These are phyloP conservation scores for Trichopria drosophilae DNA, from an alignment of 2,888 invertebrate genomes.

Conservation along the genomic window DNA sequence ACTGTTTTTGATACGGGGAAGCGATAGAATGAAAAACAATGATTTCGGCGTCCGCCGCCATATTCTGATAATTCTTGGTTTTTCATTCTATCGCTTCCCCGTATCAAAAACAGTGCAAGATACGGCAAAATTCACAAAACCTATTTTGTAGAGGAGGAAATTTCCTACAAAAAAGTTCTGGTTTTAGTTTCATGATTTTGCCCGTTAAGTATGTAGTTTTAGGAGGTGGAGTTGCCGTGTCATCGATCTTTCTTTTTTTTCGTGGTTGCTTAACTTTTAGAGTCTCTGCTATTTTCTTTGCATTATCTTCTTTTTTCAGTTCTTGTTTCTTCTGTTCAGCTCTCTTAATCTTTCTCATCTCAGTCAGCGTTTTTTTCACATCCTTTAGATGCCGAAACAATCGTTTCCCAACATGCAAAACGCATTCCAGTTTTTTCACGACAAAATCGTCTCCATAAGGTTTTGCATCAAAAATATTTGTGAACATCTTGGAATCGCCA, in stretches of 20 bases:
- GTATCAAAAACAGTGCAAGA: too few species aligned
- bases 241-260: slow-evolving; percentile 12
- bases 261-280: neutral
- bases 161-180: too few species aligned
- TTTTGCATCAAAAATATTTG: slow-evolving; percentile 14
- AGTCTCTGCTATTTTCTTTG: neutral
- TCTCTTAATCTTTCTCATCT: slow-evolving; percentile 5
- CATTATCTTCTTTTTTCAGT: slow-evolving; percentile 13
- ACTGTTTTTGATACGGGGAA: too few species aligned
- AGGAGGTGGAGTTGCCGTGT: neutral
- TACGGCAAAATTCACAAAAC: too few species aligned
- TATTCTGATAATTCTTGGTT: too few species aligned
- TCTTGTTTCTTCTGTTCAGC: slow-evolving; percentile 12
- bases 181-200: slow-evolving; percentile 21
- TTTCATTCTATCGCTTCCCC: too few species aligned
- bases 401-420: slow-evolving; percentile 15
- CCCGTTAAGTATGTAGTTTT: slow-evolving; percentile 22
- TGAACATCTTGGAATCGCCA: slow-evolving; percentile 27
- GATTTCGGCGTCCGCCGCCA: too few species aligned
- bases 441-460: slow-evolving; percentile 19
- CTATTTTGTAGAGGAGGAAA: too few species aligned
- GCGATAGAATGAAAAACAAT: too few species aligned
- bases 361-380: slow-evolving; percentile 12
- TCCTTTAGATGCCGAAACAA: slow-evolving; percentile 20
- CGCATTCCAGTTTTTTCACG: slow-evolving; percentile 19